Conservation (phyloP, 1,140 invertebrate species). For the Phenacoccus solenopsis region DNA sequence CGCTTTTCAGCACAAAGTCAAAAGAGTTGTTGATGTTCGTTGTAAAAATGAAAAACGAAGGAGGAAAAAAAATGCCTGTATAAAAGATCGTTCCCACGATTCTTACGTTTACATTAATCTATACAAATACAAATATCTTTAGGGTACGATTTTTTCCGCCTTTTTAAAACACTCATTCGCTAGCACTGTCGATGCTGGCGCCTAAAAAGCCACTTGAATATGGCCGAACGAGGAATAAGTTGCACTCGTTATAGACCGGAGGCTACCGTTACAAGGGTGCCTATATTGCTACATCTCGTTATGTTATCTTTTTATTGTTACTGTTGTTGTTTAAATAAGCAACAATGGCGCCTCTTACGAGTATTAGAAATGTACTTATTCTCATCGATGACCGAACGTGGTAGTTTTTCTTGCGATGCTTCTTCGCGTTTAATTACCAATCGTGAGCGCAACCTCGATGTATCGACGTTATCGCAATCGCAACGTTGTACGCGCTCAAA, state of each 20-base stretch:
- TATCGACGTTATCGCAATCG: neutral
- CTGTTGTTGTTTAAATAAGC: neutral
- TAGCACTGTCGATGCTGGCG: neutral
- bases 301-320: neutral
- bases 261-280: neutral
- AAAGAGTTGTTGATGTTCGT: neutral
- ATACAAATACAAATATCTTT: conserved; percentile 9
- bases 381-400: no score
- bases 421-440: no score
- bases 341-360: neutral
- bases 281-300: neutral
- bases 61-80: neutral
- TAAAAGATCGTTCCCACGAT: conserved; percentile 1
- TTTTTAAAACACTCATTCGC: neutral
- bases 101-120: conserved; percentile 16
- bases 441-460: no score
- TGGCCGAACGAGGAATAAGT: neutral
- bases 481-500: neutral
- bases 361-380: neutral
- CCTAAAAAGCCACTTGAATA: neutral
- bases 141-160: conserved; percentile 5
- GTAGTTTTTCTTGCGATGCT: no score
- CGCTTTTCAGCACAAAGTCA: neutral
- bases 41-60: neutral
- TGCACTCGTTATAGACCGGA: neutral